A percentile compares a stretch with the other conserved stretches of the same genome.
phyloP scores from a whole-genome alignment of 2,888 invertebrate genomes.

The Pristionchus entomophagus region DNA sequence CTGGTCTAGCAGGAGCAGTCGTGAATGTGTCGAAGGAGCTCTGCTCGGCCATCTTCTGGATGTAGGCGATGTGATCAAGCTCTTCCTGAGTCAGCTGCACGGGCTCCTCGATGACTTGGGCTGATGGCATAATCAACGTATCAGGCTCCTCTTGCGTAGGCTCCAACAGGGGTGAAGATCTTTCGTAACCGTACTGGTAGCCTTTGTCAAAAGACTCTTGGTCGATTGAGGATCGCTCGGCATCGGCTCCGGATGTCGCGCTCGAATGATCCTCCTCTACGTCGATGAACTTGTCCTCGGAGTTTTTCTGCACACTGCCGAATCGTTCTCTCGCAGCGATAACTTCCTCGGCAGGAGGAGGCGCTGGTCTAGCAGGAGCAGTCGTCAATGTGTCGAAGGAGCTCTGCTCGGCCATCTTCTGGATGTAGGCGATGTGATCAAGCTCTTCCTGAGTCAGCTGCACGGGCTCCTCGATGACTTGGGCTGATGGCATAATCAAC shows the following conservation, averaged over 20 bases:
- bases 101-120: neutral
- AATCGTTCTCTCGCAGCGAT: neutral
- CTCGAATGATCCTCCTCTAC: neutral
- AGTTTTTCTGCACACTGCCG: neutral
- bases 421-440: neutral
- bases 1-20: neutral
- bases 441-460: neutral
- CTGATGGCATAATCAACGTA: neutral
- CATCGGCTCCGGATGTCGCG: neutral
- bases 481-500: neutral
- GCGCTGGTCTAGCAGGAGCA: neutral
- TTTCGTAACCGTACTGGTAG: neutral
- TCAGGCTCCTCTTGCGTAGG: neutral
- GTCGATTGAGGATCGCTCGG: neutral
- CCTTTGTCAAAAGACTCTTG: neutral
- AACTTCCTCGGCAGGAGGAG: neutral
- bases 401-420: neutral
- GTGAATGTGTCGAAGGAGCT: neutral
- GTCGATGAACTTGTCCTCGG: neutral
- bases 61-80: neutral
- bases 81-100: neutral
- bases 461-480: neutral
- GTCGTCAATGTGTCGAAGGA: neutral
- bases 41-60: neutral
- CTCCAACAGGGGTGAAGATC: neutral